phyloP scores from a whole-genome alignment of 2,888 invertebrate genomes.

The Andrena chrysosceles region DNA sequence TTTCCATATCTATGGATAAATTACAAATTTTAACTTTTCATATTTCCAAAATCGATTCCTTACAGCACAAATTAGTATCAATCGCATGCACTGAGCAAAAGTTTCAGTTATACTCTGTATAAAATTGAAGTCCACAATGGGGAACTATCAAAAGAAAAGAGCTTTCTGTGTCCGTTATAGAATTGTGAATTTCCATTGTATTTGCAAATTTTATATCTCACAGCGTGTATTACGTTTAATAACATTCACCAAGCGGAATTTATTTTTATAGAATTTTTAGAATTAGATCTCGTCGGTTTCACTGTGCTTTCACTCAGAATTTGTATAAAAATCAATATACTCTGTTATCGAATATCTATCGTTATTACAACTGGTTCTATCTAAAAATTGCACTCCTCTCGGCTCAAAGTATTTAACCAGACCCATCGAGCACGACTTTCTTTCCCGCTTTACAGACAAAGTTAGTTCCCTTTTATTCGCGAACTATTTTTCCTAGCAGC shows the following conservation, averaged over 20 bases:
- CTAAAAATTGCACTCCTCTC: background rate
- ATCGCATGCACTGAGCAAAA: too few species aligned
- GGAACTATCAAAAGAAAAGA: background rate
- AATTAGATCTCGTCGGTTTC: too few species aligned
- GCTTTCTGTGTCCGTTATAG: background rate
- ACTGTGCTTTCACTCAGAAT: too few species aligned
- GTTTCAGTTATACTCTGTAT: too few species aligned
- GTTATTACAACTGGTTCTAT: too few species aligned
- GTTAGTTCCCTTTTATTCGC: constrained; percentile 13
- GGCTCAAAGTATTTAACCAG: background rate
- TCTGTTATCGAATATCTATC: too few species aligned
- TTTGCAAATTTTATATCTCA: too few species aligned
- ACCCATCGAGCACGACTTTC: background rate
- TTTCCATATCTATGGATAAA: background rate
- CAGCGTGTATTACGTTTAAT: background rate
- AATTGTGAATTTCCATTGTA: too few species aligned
- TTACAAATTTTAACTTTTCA: background rate
- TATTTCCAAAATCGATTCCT: background rate
- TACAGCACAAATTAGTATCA: too few species aligned
- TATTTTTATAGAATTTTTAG: background rate
- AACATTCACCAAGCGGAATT: background rate
- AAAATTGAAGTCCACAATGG: too few species aligned
- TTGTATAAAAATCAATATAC: too few species aligned
- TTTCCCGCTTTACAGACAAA: background rate
- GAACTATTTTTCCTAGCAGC: constrained; percentile 38